Evolutionary conservation across 2,113 vertebrate species (phyloP), one percentile per base, ranked within the genome.

Genomic region (Microcebus jonahi): DNA sequence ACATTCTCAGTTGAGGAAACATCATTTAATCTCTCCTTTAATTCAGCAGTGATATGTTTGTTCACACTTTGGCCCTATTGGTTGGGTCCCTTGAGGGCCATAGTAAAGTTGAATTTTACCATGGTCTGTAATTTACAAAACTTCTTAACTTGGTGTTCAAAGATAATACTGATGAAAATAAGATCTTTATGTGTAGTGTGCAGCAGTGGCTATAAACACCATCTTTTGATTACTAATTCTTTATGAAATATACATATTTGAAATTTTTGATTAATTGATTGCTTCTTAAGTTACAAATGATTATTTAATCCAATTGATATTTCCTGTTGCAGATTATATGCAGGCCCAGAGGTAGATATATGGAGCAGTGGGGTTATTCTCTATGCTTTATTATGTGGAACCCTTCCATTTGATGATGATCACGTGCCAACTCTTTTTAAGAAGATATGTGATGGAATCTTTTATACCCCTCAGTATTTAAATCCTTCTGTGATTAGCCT

Each of bases 361-460:
- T 99, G 99, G 99, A 99, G 99, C 98, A 99, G 99, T 79, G 99
- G 99, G 0, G 99, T 99, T 97, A 99, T 99, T 97, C 99, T 99
- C 18, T 99, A 99, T 34, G 99, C 99, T 57, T 98, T 99, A 95
- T 97, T 99, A 82, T 99, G 99, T 23, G 99, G 99, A 94, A 99
- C 99, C 0, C 99, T 99, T 95, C 99, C 99, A 4, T 99, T 99
- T 71, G 99, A 99, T 85, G 99, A 99, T 63, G 99, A 99, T 98
- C 99, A 99, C 0, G 99, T 99, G 99, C 99, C 99, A 99, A 99
- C 99, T 1, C 99, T 99, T 92, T 99, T 99, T 98, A 99, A 99
- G 99, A 99, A 99, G 99, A 99, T 99, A 98, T 99, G 99, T 88
- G 99, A 99, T 88, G 99, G 99, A 88, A 99, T 99, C 94, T 99